Evolutionary conservation across 2,113 vertebrate species (phyloP), one percentile per base, ranked within the genome.

Genomic region (Uropsilus gracilis): DNA sequence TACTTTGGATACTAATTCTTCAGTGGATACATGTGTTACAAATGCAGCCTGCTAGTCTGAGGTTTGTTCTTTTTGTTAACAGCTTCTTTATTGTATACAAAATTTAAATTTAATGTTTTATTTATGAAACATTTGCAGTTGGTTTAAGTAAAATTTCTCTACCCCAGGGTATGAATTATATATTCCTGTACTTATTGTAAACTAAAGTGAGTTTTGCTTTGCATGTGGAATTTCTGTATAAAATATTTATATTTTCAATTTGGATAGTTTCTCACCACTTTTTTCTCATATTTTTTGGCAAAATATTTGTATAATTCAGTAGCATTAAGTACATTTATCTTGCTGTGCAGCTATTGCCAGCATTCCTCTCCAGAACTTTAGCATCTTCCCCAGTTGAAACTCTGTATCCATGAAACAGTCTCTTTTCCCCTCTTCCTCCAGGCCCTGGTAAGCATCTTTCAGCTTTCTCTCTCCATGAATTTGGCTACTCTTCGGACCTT

Each of bases 111-210:
- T 80, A 46, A 80, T 90, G 50, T 86, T 57, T n/a, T 75, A 57
- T 82, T 95, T 80, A 84, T 44, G n/a, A 61, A 80, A 85, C 63
- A 78, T 42, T 6, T 89, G 46, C 86, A 1, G 77, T n/a, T 93
- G 32, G 44, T 48, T 75, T 85, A 82, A 75, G 90, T 75, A 90
- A 77, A 39, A 66, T 64, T 96, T 94, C n/a, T 94, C 30, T 90
- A 28, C 30, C 17, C n/a, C 24, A 82, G 30, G 18, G 12, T 66
- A 81, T 64, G 50, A 92, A 80, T 95, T 28, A 39, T 50, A 32
- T 75, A 46, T 90, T 86, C 17, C 24, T 87, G 2, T 69, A 81
- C 64, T 90, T 84, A 71, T 90, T 86, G 26, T 59, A 68, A 89
- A 73, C 18, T 86, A 42, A 69, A 57, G 48, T 14, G 28, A 39